Conservation (phyloP, 2,113 vertebrate species). For the Chaetorhynchus papuensis region DNA sequence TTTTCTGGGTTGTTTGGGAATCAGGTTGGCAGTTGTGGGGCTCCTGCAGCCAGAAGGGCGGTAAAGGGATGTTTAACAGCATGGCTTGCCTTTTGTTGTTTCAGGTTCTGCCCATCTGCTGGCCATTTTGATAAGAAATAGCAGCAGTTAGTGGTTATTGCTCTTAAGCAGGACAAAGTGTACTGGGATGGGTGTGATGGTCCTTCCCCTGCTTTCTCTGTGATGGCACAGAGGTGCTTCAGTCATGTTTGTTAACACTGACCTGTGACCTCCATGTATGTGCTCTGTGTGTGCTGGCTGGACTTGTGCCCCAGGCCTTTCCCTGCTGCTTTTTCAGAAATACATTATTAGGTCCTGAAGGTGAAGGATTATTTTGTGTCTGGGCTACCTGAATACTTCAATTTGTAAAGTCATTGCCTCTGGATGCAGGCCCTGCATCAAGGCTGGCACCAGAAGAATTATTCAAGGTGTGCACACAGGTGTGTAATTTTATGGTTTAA, state of each 20-base stretch:
- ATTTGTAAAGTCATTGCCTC: background rate
- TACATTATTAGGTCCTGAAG: background rate
- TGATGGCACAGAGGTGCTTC: background rate
- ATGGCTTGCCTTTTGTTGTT: background rate
- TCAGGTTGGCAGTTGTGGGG: background rate
- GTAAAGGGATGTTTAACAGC: background rate
- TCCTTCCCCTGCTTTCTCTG: background rate
- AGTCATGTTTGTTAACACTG: background rate
- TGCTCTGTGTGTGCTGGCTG: background rate
- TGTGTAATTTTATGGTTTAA: background rate
- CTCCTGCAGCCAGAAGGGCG: background rate
- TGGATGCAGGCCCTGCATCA: background rate
- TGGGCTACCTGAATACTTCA: background rate
- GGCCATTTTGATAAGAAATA: background rate
- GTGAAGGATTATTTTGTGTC: background rate
- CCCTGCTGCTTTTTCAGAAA: background rate
- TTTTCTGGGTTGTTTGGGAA: background rate
- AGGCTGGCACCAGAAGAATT: background rate
- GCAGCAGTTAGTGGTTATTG: background rate
- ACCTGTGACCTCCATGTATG: background rate
- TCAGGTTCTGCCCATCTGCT: background rate
- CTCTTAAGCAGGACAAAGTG: background rate
- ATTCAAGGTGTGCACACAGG: background rate
- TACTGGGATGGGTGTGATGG: background rate
- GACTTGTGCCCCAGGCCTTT: background rate